A percentile compares a stretch with the other conserved stretches of the same genome.
phyloP scores from a whole-genome alignment of 1,140 invertebrate species.

The Drosophila sp. region DNA sequence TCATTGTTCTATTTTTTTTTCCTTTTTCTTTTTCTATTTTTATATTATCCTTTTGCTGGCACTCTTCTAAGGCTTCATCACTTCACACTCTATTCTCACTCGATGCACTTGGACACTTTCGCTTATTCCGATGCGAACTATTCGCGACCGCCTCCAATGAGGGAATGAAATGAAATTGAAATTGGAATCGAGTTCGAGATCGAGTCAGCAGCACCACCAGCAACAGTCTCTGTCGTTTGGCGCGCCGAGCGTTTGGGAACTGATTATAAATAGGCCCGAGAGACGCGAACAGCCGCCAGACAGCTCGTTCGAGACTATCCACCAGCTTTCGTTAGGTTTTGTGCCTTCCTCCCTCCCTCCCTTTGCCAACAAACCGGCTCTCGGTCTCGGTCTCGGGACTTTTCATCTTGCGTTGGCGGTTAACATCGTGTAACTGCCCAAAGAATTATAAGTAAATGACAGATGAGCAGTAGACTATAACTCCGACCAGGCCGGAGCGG shows the following conservation, averaged over 20 bases:
- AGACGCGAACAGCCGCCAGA: slow-evolving; percentile 45
- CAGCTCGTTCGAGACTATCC: slow-evolving; percentile 68
- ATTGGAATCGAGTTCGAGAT: slow-evolving; percentile 43
- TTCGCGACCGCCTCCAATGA: slow-evolving; percentile 56
- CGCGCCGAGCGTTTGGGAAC: slow-evolving; percentile 48
- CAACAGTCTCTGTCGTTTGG: slow-evolving; percentile 55
- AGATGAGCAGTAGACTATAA: slow-evolving; percentile 20
- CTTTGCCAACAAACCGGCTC: slow-evolving; percentile 39
- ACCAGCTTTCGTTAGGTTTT: slow-evolving; percentile 64
- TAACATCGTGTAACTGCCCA: slow-evolving; percentile 30
- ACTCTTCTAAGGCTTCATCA: slow-evolving; percentile 63
- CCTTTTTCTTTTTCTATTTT: slow-evolving; percentile 10
- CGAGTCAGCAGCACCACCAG: slow-evolving; percentile 45
- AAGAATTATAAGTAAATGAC: slow-evolving; percentile 49
- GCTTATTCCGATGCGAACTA: slow-evolving; percentile 44
- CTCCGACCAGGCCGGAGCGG: not conserved
- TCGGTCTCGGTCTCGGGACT: slow-evolving; percentile 35
- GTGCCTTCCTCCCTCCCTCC: slow-evolving; percentile 4
- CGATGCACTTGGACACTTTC: slow-evolving; percentile 15
- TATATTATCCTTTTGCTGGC: slow-evolving; percentile 19
- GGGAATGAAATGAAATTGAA: slow-evolving; percentile 62
- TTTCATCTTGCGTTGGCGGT: slow-evolving; percentile 44
- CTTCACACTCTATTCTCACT: slow-evolving; percentile 38
- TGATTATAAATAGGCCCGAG: slow-evolving; percentile 73
- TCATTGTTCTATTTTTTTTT: slow-evolving; percentile 38